Base-by-base conservation (phyloP, 23 tunicate species). In the Oikopleura vanhoeffeni region DNA sequence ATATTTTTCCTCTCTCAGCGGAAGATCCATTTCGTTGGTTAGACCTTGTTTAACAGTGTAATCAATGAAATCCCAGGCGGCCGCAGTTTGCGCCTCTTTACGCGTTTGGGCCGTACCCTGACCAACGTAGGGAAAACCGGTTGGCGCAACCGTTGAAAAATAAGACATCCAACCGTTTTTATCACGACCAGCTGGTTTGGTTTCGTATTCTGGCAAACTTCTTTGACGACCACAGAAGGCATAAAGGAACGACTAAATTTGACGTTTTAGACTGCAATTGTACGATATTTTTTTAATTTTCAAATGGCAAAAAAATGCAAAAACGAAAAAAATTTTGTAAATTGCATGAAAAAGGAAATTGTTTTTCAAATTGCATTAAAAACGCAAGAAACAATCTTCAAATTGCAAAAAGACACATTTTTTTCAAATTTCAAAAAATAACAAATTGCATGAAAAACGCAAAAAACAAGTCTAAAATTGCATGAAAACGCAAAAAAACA, bases 1-100 rank as follows among this genome's bases (percentile, higher is more conserved):
- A 49, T 49, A 49, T 27, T n/a, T 83, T 18, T 87, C 94, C 85
- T 90, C 94, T 85, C 94, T 84, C n/a, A 67, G 87, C 0, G 94
- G 94, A 13, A 90, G 40, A 67, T 90, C 90, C 1, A 49, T 41
- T 49, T 90, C 90, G 3, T 82, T 87, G 88, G 87, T 86, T 40
- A 83, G 83, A n/a, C 83, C 83, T 40, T 87, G 85, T 0, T 84
- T 67, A 3, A 87, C 86, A 32, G 87, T 57, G 57, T 85, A 85
- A 76, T 90, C 94, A 76, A 86, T 83, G 75, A 90, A 90, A 49
- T 90, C 94, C 94, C 94, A 90, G 30, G 94, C 94, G 35, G 94
- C 94, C 0, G 89, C 87, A 24, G 94, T 90, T 76, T 90, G 94
- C 35, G 94, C 87, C 41, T 90, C 94, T 57, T 90, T 90, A 76